Conservation (phyloP, 2,888 invertebrate species). For the Laspeyria flexula region DNA sequence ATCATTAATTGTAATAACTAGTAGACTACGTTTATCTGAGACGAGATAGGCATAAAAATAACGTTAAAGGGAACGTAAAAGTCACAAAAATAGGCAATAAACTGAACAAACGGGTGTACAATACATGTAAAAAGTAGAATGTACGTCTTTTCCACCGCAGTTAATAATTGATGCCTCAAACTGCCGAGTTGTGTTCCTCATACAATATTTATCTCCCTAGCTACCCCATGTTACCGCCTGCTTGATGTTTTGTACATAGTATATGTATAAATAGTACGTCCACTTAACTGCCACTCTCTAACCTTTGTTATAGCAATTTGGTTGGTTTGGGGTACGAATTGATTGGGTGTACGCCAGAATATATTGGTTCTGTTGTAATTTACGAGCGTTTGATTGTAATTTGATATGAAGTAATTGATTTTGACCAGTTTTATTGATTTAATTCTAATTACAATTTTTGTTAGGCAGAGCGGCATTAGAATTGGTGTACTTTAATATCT, state of each 20-base stretch:
- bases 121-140: conserved; percentile 78
- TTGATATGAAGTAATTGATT: conserved; percentile 2
- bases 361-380: conserved; percentile 44
- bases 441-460: neutral
- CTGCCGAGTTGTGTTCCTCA: conserved; percentile 85
- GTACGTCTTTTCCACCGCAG: conserved; percentile 74
- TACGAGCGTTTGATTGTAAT: conserved; percentile 17
- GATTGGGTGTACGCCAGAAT: conserved; percentile 52
- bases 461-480: too few relatives aligned
- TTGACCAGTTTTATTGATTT: conserved; percentile 2
- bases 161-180: conserved; percentile 84
- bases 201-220: conserved; percentile 80
- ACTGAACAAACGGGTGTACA: conserved; percentile 67
- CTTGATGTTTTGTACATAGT: conserved; percentile 57
- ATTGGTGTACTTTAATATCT: too few relatives aligned
- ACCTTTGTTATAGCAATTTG: conserved; percentile 59
- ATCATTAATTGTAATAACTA: conserved; percentile 44
- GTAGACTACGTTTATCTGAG: conserved; percentile 41
- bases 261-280: conserved; percentile 50
- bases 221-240: conserved; percentile 80
- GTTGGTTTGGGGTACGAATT: conserved; percentile 54
- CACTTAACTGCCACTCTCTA: conserved; percentile 53
- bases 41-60: conserved; percentile 65
- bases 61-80: conserved; percentile 68
- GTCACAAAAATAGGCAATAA: conserved; percentile 80